A percentile compares a stretch with the other conserved stretches of the same genome.
Conservation (phyloP, 2,888 invertebrate genomes). For the Scelioninae gen. 1 region DNA sequence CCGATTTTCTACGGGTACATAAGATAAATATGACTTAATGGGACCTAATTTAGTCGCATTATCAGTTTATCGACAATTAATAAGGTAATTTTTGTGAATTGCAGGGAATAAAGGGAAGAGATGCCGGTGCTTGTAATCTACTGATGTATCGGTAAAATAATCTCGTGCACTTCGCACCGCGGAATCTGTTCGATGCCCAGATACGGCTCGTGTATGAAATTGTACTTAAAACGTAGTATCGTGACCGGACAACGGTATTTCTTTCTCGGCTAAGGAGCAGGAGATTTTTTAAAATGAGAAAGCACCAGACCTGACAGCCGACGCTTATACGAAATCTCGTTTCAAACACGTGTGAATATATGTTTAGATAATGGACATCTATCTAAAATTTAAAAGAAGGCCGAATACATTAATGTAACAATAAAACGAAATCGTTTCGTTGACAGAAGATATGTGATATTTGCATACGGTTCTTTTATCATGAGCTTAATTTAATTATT, state of each 20-base stretch:
- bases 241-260: constrained; percentile 69
- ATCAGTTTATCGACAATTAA: constrained; percentile 53
- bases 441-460: not conserved
- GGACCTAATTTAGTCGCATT: constrained; percentile 46
- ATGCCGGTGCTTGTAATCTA: constrained; percentile 14
- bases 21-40: constrained; percentile 47
- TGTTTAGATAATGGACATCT: constrained; percentile 47
- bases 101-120: constrained; percentile 20
- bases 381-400: constrained; percentile 1
- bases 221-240: constrained; percentile 62
- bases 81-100: constrained; percentile 40
- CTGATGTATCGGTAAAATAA: constrained; percentile 47
- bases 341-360: constrained; percentile 53
- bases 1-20: constrained; percentile 44
- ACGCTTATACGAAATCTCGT: constrained; percentile 39
- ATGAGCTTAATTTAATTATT: constrained; percentile 12
- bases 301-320: constrained; percentile 51
- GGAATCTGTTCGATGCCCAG: constrained; percentile 63
- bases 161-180: constrained; percentile 63
- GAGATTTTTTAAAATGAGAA: constrained; percentile 52
- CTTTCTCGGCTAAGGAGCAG: constrained; percentile 51
- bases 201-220: constrained; percentile 60
- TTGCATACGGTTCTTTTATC: constrained; percentile 29
- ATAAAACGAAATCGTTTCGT: constrained; percentile 4
- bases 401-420: constrained; percentile 22